Evolutionary conservation across 2,113 vertebrate genomes (phyloP).

Genomic region (Larimichthys crocea): DNA sequence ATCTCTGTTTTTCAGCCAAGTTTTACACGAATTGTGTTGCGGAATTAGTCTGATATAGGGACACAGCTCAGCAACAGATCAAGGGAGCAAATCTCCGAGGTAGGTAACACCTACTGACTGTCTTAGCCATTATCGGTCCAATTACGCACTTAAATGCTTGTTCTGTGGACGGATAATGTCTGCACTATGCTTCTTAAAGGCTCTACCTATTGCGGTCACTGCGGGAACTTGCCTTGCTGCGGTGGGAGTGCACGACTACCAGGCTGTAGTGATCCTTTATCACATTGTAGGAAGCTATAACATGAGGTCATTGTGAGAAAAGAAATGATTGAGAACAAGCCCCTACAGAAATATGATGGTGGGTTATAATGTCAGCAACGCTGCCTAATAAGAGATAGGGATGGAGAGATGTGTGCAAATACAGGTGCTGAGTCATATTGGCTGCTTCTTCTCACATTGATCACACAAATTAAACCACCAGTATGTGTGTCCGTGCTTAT

Average conservation of each 20-base stretch:
- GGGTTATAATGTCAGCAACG: background rate
- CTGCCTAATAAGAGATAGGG: background rate
- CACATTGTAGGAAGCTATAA: background rate
- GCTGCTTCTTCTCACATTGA: constrained; percentile 37
- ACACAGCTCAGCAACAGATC: constrained; percentile 59
- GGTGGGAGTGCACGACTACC: constrained; percentile 20
- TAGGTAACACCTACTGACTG: constrained; percentile 28
- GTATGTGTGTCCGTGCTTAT: background rate
- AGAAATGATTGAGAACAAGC: background rate
- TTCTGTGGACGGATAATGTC: constrained; percentile 27
- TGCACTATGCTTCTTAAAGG: constrained; percentile 59
- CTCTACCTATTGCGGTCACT: constrained; percentile 67
- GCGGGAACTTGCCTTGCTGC: constrained; percentile 66
- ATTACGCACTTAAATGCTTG: constrained; percentile 13
- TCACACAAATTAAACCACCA: constrained; percentile 22
- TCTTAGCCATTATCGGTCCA: background rate
- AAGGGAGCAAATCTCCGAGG: constrained; percentile 7
- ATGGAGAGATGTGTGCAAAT: background rate
- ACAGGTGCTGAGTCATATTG: constrained; percentile 77
- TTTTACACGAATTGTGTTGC: constrained; percentile 14
- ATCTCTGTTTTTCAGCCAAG: constrained; percentile 17
- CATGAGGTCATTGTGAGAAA: background rate
- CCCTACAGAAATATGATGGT: background rate
- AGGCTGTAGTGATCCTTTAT: constrained; percentile 13
- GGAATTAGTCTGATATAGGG: constrained; percentile 35